A percentile compares a stretch with the other conserved stretches of the same genome.
Conservation (phyloP, 2,888 invertebrate genomes). For the Campoplex nolae region DNA sequence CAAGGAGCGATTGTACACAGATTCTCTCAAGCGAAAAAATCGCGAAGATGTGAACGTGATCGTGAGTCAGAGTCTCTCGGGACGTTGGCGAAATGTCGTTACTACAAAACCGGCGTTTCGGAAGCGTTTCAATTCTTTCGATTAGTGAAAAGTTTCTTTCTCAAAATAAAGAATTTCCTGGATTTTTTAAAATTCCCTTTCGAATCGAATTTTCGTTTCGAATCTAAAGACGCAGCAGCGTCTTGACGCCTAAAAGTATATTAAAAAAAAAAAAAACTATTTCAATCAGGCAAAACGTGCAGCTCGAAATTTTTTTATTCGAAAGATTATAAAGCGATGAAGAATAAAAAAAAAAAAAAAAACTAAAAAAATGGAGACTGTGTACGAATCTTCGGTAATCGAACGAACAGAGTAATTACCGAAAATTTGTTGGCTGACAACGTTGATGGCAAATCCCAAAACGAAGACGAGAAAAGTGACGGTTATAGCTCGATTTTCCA, state of each 20-base stretch:
- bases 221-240: no score
- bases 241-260: no score
- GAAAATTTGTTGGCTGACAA: not conserved
- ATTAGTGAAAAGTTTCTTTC: not conserved
- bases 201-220: no score
- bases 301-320: no score
- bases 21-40: not conserved
- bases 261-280: no score
- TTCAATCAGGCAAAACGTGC: no score
- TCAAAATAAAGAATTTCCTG: not conserved
- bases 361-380: not conserved
- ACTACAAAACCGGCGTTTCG: not conserved
- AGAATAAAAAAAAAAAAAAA: not conserved
- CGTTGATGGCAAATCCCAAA: conserved; percentile 21
- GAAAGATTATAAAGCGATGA: no score
- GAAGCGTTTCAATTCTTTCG: not conserved
- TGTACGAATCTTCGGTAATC: not conserved
- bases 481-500: conserved; percentile 43
- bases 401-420: conserved; percentile 39
- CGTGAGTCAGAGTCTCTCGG: not conserved
- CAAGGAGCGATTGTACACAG: not conserved
- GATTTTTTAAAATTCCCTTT: no score
- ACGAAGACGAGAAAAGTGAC: conserved; percentile 1
- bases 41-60: not conserved
- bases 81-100: not conserved